phyloP scores from a whole-genome alignment of 2,888 invertebrate genomes.

The Anthophora plumipes region DNA sequence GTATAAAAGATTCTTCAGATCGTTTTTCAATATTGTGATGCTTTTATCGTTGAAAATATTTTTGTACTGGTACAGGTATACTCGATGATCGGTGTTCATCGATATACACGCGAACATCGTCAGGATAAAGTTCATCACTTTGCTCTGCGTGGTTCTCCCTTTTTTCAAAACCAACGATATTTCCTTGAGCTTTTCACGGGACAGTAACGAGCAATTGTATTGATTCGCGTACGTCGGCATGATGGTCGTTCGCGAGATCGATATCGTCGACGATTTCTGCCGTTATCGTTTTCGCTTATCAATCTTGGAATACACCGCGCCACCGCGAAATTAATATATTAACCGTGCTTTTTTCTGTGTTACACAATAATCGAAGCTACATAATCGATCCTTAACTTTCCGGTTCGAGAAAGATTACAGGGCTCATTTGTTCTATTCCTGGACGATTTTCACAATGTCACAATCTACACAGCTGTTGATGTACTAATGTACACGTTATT shows the following conservation, averaged over 20 bases:
- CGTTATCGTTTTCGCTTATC: background rate
- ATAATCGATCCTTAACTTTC: background rate
- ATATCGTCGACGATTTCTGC: background rate
- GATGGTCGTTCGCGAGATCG: background rate
- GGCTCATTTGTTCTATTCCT: background rate
- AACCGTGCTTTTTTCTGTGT: too few species aligned
- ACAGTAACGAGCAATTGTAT: background rate
- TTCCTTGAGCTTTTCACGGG: background rate
- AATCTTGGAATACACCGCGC: background rate
- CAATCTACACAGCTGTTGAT: background rate
- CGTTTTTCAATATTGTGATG: constrained; percentile 45
- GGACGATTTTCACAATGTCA: background rate
- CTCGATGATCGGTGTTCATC: constrained; percentile 52
- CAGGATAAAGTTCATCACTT: constrained; percentile 56
- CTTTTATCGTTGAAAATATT: constrained; percentile 29
- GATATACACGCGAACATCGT: constrained; percentile 60
- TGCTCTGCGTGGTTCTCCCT: constrained; percentile 27
- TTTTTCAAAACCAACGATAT: constrained; percentile 21
- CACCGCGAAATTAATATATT: too few species aligned
- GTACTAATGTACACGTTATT: background rate
- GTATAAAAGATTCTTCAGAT: constrained; percentile 59
- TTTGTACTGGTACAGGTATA: constrained; percentile 22
- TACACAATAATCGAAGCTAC: background rate
- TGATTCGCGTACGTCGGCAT: background rate
- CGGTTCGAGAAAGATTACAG: background rate